These are phyloP conservation scores for Rhyacophila evoluta DNA, from an alignment of 2,888 invertebrate species.

Conservation along the genomic window DNA sequence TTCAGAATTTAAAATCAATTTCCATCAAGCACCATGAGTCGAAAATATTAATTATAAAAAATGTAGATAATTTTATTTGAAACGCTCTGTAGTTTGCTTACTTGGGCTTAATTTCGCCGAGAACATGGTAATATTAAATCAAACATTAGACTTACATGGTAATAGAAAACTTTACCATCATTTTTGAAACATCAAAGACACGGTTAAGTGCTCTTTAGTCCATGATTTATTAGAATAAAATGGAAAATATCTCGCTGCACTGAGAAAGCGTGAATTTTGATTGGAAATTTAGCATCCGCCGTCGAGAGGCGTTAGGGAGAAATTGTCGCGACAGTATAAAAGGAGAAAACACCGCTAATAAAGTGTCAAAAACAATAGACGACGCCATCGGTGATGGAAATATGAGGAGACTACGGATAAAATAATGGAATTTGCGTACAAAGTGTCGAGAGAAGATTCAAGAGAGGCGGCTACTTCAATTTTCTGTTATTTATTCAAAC, in stretches of 20 bases:
- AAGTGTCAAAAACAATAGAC: constrained; percentile 52
- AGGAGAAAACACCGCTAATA: constrained; percentile 50
- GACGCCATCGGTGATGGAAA: constrained; percentile 39
- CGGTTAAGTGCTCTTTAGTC: not conserved
- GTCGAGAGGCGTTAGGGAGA: constrained; percentile 20
- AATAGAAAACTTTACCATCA: not conserved
- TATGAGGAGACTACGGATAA: constrained; percentile 38
- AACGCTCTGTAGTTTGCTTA: no score
- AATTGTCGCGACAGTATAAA: constrained; percentile 43
- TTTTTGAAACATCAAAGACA: not conserved
- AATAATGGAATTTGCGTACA: constrained; percentile 44
- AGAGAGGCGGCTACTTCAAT: not conserved
- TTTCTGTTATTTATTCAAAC: not conserved
- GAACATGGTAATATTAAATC: no score
- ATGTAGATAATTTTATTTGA: no score
- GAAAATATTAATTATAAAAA: no score
- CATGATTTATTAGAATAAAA: constrained; percentile 38
- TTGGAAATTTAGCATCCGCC: constrained; percentile 42
- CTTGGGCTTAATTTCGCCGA: no score
- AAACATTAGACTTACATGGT: no score
- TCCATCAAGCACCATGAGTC: no score
- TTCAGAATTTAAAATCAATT: no score
- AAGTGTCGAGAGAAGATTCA: constrained; percentile 29
- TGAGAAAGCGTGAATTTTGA: constrained; percentile 44
- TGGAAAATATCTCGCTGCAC: constrained; percentile 32